phyloP scores from a whole-genome alignment of 2,113 vertebrate species.

The Pomatostomus ruficeps region DNA sequence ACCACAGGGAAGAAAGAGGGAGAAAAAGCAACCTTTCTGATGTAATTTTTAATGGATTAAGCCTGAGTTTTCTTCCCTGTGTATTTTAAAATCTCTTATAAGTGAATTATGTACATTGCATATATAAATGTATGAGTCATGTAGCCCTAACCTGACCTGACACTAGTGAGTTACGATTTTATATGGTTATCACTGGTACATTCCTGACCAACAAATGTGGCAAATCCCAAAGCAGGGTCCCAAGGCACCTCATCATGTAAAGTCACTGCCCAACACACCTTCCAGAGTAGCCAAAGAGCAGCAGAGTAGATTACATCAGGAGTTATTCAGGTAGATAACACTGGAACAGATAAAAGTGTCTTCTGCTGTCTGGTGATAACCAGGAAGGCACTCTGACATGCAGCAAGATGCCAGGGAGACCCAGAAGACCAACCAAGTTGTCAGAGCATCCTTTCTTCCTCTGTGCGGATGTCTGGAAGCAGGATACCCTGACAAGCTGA shows the following conservation, averaged over 20 bases:
- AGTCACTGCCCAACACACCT: background rate
- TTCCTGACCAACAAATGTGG: background rate
- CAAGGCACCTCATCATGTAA: background rate
- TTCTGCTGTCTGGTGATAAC: background rate
- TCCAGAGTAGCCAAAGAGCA: background rate
- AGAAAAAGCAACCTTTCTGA: background rate
- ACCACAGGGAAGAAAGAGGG: background rate
- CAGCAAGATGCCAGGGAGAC: background rate
- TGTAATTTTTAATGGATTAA: background rate
- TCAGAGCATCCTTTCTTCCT: background rate
- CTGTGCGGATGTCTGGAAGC: background rate
- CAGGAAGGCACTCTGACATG: background rate
- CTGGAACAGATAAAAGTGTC: background rate
- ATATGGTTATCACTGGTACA: background rate
- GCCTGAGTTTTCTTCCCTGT: background rate
- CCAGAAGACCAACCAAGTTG: background rate
- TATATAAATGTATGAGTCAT: background rate
- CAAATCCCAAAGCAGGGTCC: background rate
- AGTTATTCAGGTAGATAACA: background rate
- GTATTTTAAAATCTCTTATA: background rate
- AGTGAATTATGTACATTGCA: background rate
- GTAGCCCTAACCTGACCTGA: background rate
- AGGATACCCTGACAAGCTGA: background rate
- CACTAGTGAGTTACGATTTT: background rate
- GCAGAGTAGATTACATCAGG: background rate